Evolutionary conservation across 2,113 vertebrate genomes (phyloP).

Genomic region (Clarias batrachus): DNA sequence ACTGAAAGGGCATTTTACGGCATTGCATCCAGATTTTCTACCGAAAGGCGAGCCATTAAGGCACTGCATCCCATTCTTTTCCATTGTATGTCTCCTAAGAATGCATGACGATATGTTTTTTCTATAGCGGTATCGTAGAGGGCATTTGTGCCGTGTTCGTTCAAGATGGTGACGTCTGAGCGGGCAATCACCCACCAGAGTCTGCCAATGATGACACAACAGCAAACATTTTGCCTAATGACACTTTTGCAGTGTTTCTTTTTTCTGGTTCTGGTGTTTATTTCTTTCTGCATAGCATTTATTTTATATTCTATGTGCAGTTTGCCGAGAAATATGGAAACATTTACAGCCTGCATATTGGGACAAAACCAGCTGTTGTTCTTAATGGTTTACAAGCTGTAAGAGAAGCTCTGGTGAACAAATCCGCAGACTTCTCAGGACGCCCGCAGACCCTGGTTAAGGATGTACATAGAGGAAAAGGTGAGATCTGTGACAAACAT

Average conservation of each 20-base stretch:
- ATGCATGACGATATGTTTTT: not conserved
- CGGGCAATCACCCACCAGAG: not conserved
- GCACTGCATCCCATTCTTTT: not conserved
- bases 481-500: constrained; percentile 41
- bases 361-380: constrained; percentile 60
- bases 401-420: constrained; percentile 66
- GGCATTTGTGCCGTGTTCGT: not conserved
- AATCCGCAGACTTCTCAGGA: constrained; percentile 65
- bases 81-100: not conserved
- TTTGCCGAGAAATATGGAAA: constrained; percentile 65
- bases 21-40: not conserved
- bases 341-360: constrained; percentile 67
- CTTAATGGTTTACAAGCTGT: constrained; percentile 61
- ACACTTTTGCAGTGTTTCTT: not conserved
- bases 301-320: constrained; percentile 46
- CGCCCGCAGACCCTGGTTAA: constrained; percentile 64
- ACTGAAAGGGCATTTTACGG: not conserved
- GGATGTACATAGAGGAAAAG: constrained; percentile 41
- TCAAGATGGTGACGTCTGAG: too few relatives aligned
- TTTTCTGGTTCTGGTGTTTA: not conserved
- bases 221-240: not conserved
- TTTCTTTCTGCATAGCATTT: not conserved
- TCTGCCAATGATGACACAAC: not conserved
- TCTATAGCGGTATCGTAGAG: not conserved
- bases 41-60: too few relatives aligned